phyloP scores from a whole-genome alignment of 1,140 invertebrate genomes.

The Drosophila hydei region DNA sequence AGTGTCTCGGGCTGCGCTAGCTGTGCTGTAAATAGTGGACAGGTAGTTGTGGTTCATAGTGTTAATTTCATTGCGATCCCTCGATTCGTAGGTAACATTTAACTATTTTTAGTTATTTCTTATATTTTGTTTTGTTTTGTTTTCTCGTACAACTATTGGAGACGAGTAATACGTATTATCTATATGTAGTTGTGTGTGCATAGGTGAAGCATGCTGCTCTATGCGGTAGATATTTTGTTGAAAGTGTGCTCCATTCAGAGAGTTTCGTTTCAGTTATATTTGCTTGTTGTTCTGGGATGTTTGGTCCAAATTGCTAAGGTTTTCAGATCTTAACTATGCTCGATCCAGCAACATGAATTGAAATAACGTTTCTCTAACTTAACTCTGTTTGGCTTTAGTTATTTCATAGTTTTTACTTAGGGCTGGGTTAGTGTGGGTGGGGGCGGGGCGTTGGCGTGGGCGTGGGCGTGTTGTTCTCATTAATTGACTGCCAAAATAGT shows the following conservation, averaged over 20 bases:
- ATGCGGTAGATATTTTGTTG: background rate
- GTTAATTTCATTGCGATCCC: conserved; percentile 1
- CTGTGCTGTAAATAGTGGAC: conserved; percentile 44
- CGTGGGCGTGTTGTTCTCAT: conserved; percentile 4
- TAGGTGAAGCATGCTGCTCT: conserved; percentile 6
- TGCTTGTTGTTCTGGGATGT: conserved; percentile 4
- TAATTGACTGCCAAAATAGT: conserved; percentile 53
- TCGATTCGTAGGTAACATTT: conserved; percentile 15
- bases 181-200: background rate
- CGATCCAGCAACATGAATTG: too few species aligned
- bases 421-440: too few species aligned
- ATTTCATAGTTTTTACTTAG: background rate
- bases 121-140: background rate
- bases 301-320: conserved; percentile 74
- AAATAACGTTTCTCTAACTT: background rate
- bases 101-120: conserved; percentile 7
- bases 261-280: conserved; percentile 9
- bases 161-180: conserved; percentile 15
- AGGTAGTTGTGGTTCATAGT: conserved; percentile 58
- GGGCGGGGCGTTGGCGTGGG: background rate
- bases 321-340: background rate
- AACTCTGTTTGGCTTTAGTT: background rate
- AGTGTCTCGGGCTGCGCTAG: conserved; percentile 18
- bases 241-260: conserved; percentile 7
- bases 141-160: conserved; percentile 19